Evolutionary conservation across 1,140 invertebrate genomes (phyloP), one percentile per base, ranked within the genome.

Genomic region (Procambarus clarkii): DNA sequence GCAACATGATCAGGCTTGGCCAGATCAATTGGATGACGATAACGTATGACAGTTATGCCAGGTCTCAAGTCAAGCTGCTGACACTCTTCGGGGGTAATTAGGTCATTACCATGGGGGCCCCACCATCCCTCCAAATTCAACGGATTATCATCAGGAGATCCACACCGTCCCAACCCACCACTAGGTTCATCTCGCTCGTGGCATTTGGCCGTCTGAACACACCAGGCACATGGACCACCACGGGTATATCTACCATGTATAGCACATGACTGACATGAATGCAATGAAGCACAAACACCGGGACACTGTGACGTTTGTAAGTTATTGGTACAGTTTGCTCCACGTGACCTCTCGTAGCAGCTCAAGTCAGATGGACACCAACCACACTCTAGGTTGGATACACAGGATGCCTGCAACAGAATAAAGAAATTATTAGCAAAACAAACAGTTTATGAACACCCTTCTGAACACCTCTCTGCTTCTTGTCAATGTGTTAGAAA

Each of bases 171-270:
- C 97, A 97, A 93, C 97, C 60, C 77, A 11, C 85, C 84, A 58
- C 78, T 76, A 8, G 24, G 54, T 46, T 84, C 34, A 97, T 98
- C 97, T 94, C 98, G 97, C 97, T 98, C 97, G 94, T 98, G 97
- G 94, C 98, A 98, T n/a, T 96, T 95, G 0, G 97, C 97, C 94
- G 98, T 98, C 94, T 98, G 97, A 0, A 98, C 98, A 94, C 98
- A 98, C 98, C 98, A 98, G 44, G 96, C 97, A 94, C 98, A 99
- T 83, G 97, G 96, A 69, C 97, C 50, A 8, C 84, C 78, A 8
- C 83, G 78, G 15, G 86, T 60, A 18, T 54, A 96, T 2, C 97
- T 93, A 50, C 94, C 94, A 54, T 94, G 94, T 78, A 94, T 93
- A 48, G 98, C 95, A 94, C 98, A 99, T 0, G 98, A 96, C 93